Base-by-base conservation (phyloP, 2,888 invertebrate genomes). In the Lordiphosa fenestrarum region DNA sequence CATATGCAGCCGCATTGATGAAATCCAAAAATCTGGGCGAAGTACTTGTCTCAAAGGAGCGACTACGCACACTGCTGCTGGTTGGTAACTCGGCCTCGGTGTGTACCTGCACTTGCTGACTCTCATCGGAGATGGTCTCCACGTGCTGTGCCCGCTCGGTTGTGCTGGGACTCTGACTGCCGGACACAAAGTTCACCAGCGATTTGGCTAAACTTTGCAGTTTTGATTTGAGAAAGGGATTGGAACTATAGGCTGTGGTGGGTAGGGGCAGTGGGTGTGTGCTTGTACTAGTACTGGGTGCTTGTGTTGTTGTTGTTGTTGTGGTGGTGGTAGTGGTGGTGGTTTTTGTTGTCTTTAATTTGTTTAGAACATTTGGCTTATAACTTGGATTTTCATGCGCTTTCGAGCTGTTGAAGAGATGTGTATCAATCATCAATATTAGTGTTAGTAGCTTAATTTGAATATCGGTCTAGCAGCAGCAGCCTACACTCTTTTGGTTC, bases 321-420 rank as follows among this genome's bases (percentile, higher is more conserved):
- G 55, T 52, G 36, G 62, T 60, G 19, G 57, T 68, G 70, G 75
- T 77, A 2, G 55, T 54, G 38, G 62, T 60, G 19, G 57, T 68
- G 70, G 75, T 77, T 15, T 15, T 15, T 66, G 72, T 75, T 70
- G 78, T 62, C 52, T 72, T 69, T 62, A 69, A 59, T 58, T 71
- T 71, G 60, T 60, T 74, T 63, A 69, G 55, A 53, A 69, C 73
- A 66, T 70, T 82, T 75, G 74, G 80, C 68, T 84, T 86, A 69
- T 69, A 55, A 62, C 59, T 69, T 80, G 87, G 81, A 74, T 81
- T 84, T 80, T 80, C 86, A 86, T 86, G 86, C 85, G 85, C 61
- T 83, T 86, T 86, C 72, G 85, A 86, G 86, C 86, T 85, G 83
- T 87, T 82, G 85, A 84, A 84, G 84, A 87, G 80, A 87, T 85